phyloP scores from a whole-genome alignment of 2,797 vertebrate species.

The Etheostoma nigrum region DNA sequence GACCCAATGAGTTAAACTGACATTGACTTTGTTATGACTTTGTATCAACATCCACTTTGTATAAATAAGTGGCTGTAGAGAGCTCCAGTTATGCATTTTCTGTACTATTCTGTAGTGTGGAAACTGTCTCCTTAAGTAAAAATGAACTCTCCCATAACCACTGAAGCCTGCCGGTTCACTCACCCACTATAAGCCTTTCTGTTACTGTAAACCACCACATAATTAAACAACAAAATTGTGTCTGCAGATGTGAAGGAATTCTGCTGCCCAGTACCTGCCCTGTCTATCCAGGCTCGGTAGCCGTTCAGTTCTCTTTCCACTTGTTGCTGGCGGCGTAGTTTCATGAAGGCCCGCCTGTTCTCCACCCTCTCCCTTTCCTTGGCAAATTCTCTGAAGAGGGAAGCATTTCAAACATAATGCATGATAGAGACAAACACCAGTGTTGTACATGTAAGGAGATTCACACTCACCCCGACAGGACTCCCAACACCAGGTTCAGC shows the following conservation, averaged over 20 bases:
- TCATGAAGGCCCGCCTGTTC: constrained; percentile 98
- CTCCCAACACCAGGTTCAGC: constrained; percentile 98
- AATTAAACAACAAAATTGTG: background rate
- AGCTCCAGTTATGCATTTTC: too few species aligned
- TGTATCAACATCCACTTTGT: too few species aligned
- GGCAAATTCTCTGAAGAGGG: constrained; percentile 92
- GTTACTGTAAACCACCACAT: background rate
- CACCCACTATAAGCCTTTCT: background rate
- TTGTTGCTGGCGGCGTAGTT: constrained; percentile 97
- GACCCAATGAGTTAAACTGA: too few species aligned
- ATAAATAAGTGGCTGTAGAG: too few species aligned
- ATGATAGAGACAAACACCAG: background rate
- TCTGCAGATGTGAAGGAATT: constrained; percentile 31
- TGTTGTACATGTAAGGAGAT: background rate
- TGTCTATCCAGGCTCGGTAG: constrained; percentile 98
- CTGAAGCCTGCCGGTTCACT: background rate
- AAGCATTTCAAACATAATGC: constrained; percentile 33
- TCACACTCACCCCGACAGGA: constrained; percentile 94
- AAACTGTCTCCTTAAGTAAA: too few species aligned
- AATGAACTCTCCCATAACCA: background rate
- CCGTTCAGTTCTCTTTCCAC: constrained; percentile 97
- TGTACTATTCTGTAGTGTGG: background rate
- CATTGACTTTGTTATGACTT: too few species aligned
- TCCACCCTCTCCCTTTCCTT: constrained; percentile 98
- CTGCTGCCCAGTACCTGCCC: constrained; percentile 89